Base-by-base conservation (phyloP, 53 echinoderm and acorn worm genomes). In the Pentamera pediparva region DNA sequence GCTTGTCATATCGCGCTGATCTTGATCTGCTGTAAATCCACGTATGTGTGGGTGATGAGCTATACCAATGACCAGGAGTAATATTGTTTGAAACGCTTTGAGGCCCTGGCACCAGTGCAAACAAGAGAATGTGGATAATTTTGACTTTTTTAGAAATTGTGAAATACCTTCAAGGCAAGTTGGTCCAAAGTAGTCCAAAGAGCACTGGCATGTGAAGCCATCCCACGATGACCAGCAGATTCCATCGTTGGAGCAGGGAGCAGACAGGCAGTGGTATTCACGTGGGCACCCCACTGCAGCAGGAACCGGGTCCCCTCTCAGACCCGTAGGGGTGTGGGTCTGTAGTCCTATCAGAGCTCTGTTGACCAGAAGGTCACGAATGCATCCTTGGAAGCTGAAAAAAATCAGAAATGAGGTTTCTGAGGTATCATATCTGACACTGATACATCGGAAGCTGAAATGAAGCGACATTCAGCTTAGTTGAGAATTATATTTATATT, bases 131-230 rank as follows among this genome's bases (percentile, higher is more conserved):
- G n/a, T n/a, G n/a, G n/a, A n/a, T n/a, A n/a, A n/a, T n/a, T n/a
- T n/a, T n/a, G n/a, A n/a, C n/a, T n/a, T n/a, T n/a, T n/a, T n/a
- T n/a, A n/a, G n/a, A n/a, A n/a, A n/a, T n/a, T n/a, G n/a, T n/a
- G n/a, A n/a, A n/a, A 36, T 79, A 94, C 94, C 89, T 94, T 94
- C 87, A 47, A 62, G 26, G 59, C 98, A 98, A 12, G 82, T 82
- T 34, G 76, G 62, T 22, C 88, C 91, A 72, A 83, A 63, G 77
- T 83, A 98, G 41, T 98, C 91, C 13, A 77, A 48, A 9, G 86
- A 79, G 56, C 98, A 98, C 27, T 78, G 79, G 72, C 98, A 98
- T 13, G 57, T 69, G 30, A 83, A 91, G 0, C 91, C 86, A 28
- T 52, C 58, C 98, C 98, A 98, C 22, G 76, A 78, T 12, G 91